A percentile compares a stretch with the other conserved stretches of the same genome.
Conservation (phyloP, 2,888 invertebrate species). For the Parthenolecanium corni region DNA sequence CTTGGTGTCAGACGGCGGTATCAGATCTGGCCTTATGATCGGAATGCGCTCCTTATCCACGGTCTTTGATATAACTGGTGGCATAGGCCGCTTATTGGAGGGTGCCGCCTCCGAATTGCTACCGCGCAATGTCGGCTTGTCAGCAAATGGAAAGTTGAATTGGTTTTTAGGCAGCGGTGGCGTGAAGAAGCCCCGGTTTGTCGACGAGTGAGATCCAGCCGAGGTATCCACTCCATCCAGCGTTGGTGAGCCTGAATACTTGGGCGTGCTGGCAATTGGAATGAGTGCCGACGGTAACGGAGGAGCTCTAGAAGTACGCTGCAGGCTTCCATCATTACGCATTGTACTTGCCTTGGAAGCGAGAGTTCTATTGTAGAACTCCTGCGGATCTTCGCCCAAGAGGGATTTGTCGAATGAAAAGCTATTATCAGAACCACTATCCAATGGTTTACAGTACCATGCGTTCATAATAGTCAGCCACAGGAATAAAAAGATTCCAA, state of each 20-base stretch:
- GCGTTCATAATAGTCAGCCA: slow-evolving; percentile 22
- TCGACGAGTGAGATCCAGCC: slow-evolving; percentile 42
- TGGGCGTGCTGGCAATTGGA: background rate
- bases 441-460: background rate
- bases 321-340: slow-evolving; percentile 3
- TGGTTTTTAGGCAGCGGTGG: slow-evolving; percentile 75
- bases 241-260: slow-evolving; percentile 6
- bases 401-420: slow-evolving; percentile 1
- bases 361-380: slow-evolving; percentile 13
- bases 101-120: slow-evolving; percentile 51
- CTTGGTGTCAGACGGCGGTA: slow-evolving; percentile 43
- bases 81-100: slow-evolving; percentile 65
- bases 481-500: slow-evolving; percentile 3
- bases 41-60: slow-evolving; percentile 68
- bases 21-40: slow-evolving; percentile 54
- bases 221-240: slow-evolving; percentile 1
- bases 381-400: slow-evolving; percentile 18
- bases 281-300: background rate
- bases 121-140: slow-evolving; percentile 72
- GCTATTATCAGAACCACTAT: background rate
- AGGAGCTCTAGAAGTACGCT: slow-evolving; percentile 1
- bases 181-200: slow-evolving; percentile 61
- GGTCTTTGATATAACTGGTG: slow-evolving; percentile 55
- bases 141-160: slow-evolving; percentile 67
- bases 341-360: slow-evolving; percentile 21